Base-by-base conservation (phyloP, 2,113 vertebrate species). In the Suricata suricatta region DNA sequence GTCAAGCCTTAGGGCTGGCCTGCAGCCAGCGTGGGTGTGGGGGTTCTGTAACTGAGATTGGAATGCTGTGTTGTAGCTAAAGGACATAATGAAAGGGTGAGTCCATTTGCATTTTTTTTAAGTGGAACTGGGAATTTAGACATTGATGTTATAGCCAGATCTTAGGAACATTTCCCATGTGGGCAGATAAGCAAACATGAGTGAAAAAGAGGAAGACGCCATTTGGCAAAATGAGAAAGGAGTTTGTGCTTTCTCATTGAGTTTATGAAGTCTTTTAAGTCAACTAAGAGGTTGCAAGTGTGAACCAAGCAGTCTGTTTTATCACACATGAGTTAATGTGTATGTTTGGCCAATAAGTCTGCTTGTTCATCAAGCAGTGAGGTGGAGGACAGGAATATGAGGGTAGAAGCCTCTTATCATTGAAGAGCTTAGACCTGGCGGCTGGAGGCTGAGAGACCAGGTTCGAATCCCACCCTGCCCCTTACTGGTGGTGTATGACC, bases 91-190 rank as follows among this genome's bases (percentile, higher is more conserved):
- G 89, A 93, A 97, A 96, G 93, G 86, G 60, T 68, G 50, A 92
- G 85, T 86, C 94, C 38, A 44, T 79, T 94, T 94, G 76, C 83
- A 86, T 96, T 93, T 96, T 92, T 89, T 96, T 83, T 81, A 96
- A 97, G 97, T 90, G 93, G 94, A 96, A 96, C 95, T 86, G 95
- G 95, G 90, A 92, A 94, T 96, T 97, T 93, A 94, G 95, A 95
- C 87, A 80, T 57, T 71, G 90, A 87, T 95, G 82, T 87, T 85
- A 64, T 13, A 93, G 93, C 71, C 31, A 80, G 85, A 87, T 77
- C 69, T 35, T 72, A 89, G 85, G 77, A 85, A 90, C 63, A 6
- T 96, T 98, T 97, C 88, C 85, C 90, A 44, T 33, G 47, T 95
- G 82, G 93, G 60, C 74, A 81, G 83, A 92, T 92, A 97, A 96